Evolutionary conservation across 2,888 invertebrate species (phyloP).

Genomic region (Malacosoma neustria): DNA sequence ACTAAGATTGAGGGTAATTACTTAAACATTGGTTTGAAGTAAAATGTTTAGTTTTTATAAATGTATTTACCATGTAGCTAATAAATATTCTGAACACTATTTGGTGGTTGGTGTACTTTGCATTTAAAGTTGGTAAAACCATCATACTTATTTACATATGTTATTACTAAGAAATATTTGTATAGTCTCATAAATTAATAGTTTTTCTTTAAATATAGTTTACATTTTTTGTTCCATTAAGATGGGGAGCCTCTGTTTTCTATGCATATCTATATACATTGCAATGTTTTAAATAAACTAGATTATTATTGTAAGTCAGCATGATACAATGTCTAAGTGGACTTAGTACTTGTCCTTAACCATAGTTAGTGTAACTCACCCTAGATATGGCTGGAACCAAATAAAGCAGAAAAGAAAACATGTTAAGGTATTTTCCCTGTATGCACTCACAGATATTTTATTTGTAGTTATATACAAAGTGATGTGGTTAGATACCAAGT

Average conservation of each 20-base stretch:
- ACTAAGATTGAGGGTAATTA: too few relatives aligned
- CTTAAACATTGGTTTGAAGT: too few relatives aligned
- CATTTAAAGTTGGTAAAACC: neutral
- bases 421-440: too few relatives aligned
- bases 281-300: slow-evolving; percentile 5
- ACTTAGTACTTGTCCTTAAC: neutral
- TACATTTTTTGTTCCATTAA: slow-evolving; percentile 5
- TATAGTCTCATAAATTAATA: neutral
- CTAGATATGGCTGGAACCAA: too few relatives aligned
- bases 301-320: slow-evolving; percentile 6
- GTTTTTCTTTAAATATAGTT: neutral
- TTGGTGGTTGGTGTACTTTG: neutral
- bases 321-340: neutral
- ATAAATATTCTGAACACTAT: neutral
- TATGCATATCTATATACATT: too few relatives aligned
- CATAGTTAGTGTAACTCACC: too few relatives aligned
- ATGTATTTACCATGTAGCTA: neutral
- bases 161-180: neutral
- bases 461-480: too few relatives aligned
- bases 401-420: too few relatives aligned
- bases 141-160: neutral
- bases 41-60: too few relatives aligned
- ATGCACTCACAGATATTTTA: too few relatives aligned
- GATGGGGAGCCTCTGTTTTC: too few relatives aligned
- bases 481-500: too few relatives aligned